These are phyloP conservation scores for Malachius bipustulatus DNA, from an alignment of 2,888 invertebrate genomes.

Conservation along the genomic window DNA sequence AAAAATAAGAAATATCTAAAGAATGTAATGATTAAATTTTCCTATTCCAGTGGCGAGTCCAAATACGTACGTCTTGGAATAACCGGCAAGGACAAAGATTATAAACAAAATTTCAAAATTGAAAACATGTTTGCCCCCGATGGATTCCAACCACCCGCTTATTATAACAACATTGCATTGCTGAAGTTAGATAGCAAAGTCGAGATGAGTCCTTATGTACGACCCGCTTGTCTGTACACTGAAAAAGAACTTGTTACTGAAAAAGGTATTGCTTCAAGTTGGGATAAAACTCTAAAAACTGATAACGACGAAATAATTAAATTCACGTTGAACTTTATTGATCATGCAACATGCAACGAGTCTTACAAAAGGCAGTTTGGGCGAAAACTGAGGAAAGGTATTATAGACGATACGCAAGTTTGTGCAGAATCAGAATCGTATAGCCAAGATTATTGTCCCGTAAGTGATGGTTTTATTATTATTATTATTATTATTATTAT, in stretches of 20 bases:
- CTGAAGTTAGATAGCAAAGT: no score
- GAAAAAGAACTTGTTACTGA: constrained; percentile 15
- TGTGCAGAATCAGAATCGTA: constrained; percentile 41
- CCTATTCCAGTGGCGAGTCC: constrained; percentile 34
- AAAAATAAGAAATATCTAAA: constrained; percentile 6
- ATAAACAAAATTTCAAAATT: constrained; percentile 28
- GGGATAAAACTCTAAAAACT: constrained; percentile 37
- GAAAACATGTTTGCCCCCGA: constrained; percentile 32
- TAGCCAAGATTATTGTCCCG: constrained; percentile 43
- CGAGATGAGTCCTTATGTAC: no score
- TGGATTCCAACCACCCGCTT: no score
- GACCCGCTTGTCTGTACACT: no score
- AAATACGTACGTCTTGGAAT: constrained; percentile 37
- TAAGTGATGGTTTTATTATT: constrained; percentile 24
- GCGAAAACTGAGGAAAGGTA: constrained; percentile 32
- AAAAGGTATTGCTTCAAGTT: constrained; percentile 37
- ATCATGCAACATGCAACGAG: constrained; percentile 30
- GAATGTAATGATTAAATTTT: background rate
- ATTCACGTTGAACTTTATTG: constrained; percentile 38
- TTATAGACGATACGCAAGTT: constrained; percentile 39
- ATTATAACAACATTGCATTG: no score
- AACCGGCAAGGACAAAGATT: constrained; percentile 33
- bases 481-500: no score
- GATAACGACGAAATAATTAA: constrained; percentile 39
- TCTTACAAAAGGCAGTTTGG: constrained; percentile 22